Base-by-base conservation (phyloP, 1,140 invertebrate species). In the Drosophila auraria region DNA sequence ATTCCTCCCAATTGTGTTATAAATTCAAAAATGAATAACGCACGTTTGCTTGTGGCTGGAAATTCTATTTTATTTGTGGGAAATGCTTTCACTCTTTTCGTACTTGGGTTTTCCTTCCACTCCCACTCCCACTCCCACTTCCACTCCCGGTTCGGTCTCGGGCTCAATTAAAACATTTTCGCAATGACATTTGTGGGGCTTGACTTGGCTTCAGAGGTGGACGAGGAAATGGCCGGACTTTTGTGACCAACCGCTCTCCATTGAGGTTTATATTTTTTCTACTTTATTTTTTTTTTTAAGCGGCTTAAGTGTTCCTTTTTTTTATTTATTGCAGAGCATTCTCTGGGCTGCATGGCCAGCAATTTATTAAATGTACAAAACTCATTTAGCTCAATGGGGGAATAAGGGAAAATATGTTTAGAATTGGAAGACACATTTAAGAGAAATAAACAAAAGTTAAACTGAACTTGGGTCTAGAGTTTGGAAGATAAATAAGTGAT, bases 11-110 rank as follows among this genome's bases (percentile, higher is more conserved):
- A 90, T 90, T 90, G 86, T 86, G 87, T 90, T 91, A 87, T 91
- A 90, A 90, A 90, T 90, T 90, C 80, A 90, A 82, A 90, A 90
- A 90, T 90, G 80, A 91, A 86, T 90, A 90, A 91, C 82, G 87
- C 86, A 90, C 86, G 86, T 86, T 91, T 86, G 71, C 87, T 71
- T 90, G 86, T 80, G 87, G 86, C 86, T 90, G 69, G 68, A 82
- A 86, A 86, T 90, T 82, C 78, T 77, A 90, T 91, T 90, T 90
- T 76, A 90, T 90, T 90, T 90, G 78, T 66, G 70, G 74, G 53
- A 68, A 86, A 78, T 69, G 82, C 79, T 79, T 86, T 86, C 69
- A 76, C 69, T 86, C 72, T 49, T 51, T 74, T 54, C 45, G 36
- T 62, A 40, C 72, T 49, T 20, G 44, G 51, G 20, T 44, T 53